Evolutionary conservation across 2,797 vertebrate species (phyloP), one percentile per base, ranked within the genome.

Genomic region (Mergus octosetaceus): DNA sequence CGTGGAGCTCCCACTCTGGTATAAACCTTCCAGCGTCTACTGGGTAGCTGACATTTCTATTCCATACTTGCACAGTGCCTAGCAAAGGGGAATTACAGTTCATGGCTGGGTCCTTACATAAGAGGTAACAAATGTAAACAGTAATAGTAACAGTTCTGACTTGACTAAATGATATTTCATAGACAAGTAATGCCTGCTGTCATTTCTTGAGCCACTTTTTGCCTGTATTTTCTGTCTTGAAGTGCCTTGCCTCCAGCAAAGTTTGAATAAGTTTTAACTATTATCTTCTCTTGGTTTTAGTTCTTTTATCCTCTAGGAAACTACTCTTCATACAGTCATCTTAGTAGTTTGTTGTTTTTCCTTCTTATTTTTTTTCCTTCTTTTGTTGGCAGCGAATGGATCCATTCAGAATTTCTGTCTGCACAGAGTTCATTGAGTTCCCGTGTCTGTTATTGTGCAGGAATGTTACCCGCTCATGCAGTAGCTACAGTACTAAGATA

Each of bases 401-500:
- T 99, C 83, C 96, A 97, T 65, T 97, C 91, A 39, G 98, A 99
- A 47, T 98, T 99, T 39, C 96, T 97, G 8, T 84, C 66, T 36
- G 94, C 96, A 57, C 96, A 98, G 32, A 75, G 91, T 22, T 61
- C 57, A 1, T 34, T 97, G 91, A 87, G 69, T 2, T 87, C 61
- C 77, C 96, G 80, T 27, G 71, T 96, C 7, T 57, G 88, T 71
- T 93, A 65, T 3, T 88, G 84, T 21, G 82, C 97, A 5, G 97
- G 97, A 54, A 97, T 99, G 81, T 98, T 98, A 21, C 89, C 97
- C 30, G 96, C 98, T 66, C 98, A 98, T 9, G 98, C 98, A 0
- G 92, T 99, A 94, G 96, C 98, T n/a, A 94, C 96, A 0, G 94
- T 98, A 5, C 95, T 99, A 71, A 98, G 89, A 41, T 98, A 98